Evolutionary conservation across 2,888 invertebrate species (phyloP).

Genomic region (Rhagium mordax): DNA sequence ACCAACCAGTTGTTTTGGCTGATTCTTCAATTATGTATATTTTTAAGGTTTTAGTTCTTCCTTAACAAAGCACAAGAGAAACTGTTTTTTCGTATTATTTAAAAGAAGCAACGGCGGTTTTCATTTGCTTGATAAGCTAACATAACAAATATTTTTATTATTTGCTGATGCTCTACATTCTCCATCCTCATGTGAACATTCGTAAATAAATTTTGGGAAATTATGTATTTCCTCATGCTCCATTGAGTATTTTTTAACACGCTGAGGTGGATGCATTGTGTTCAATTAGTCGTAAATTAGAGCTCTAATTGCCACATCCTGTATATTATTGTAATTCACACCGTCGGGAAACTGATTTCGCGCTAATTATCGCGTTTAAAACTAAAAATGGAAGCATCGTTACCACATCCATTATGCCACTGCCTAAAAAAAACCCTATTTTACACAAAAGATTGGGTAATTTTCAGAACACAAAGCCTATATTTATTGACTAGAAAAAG

Average conservation of each 20-base stretch:
- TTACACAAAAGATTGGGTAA: slow-evolving; percentile 8
- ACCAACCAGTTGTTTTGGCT: too few species aligned
- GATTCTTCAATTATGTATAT: too few species aligned
- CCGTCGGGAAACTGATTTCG: slow-evolving; percentile 16
- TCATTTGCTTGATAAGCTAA: too few species aligned
- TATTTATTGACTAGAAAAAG: slow-evolving; percentile 11
- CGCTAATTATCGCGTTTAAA: slow-evolving; percentile 18
- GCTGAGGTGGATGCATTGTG: neutral
- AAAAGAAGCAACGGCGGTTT: too few species aligned
- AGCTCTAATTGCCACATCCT: slow-evolving; percentile 21
- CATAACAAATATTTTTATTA: too few species aligned
- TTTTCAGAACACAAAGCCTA: neutral
- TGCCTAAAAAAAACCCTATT: slow-evolving; percentile 11
- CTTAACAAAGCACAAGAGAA: too few species aligned
- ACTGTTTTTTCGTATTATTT: too few species aligned
- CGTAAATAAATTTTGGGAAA: too few species aligned
- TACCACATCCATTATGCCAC: slow-evolving; percentile 11
- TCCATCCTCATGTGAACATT: too few species aligned
- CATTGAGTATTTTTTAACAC: neutral
- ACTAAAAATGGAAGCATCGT: slow-evolving; percentile 4
- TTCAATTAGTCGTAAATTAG: slow-evolving; percentile 20
- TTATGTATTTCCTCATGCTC: too few species aligned
- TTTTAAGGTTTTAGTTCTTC: too few species aligned
- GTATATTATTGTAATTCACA: slow-evolving; percentile 23
- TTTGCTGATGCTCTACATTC: too few species aligned